Evolutionary conservation across 2,797 vertebrate species (phyloP), one percentile per base, ranked within the genome.

Genomic region (Mus spretus): DNA sequence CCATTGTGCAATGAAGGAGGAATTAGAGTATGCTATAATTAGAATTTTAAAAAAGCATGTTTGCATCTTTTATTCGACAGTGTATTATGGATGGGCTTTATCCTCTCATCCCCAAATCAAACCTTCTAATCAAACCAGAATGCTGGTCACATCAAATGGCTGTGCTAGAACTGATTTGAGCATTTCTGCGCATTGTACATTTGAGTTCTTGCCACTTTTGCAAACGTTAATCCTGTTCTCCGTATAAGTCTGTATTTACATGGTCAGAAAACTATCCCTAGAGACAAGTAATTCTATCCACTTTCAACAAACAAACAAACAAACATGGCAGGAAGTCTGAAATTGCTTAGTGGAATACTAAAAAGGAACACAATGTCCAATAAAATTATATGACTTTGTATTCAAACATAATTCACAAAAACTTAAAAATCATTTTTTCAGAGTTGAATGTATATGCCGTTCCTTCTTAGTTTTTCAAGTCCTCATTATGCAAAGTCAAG

Each of bases 401-500:
- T 86, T 78, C 79, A 53, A 95, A 86, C 86, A 90, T 0, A 86
- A 83, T 22, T 92, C 53, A 50, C 10, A 86, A 89, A 96, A 83
- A 72, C 55, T 86, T 31, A 79, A 91, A 94, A 94, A n/a, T 67
- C 53, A 67, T 24, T 57, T 94, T 89, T 92, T 55, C 34, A 83
- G 90, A 89, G 31, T 72, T 87, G 31, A 89, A 81, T 91, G 53
- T 92, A 19, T 78, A n/a, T 61, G 22, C 55, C 72, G 26, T 15
- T 24, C 34, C 28, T 85, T 89, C 77, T 82, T 88, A 72, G 57
- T 63, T 67, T 94, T 93, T 82, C 4, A 61, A 85, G 53, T 75
- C 50, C 89, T 96, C 70, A 83, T 63, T 85, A 28, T 80, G 17
- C 20, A 93, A 84, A 94, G 57, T 31, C 28, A 92, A 93, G 90